Conservation (phyloP, 1,140 invertebrate genomes). For the Glossosoma conforme region DNA sequence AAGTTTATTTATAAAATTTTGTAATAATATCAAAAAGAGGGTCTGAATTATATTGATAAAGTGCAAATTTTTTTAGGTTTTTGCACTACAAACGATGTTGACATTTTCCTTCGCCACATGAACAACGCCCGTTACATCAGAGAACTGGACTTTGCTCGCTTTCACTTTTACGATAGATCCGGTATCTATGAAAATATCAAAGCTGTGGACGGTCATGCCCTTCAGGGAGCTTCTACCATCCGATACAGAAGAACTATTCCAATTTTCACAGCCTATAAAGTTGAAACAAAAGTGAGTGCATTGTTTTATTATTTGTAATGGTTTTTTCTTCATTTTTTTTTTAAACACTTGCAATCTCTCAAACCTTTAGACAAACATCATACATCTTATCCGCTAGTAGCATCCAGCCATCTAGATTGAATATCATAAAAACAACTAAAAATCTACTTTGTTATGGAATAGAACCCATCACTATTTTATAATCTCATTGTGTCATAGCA, state of each 20-base stretch:
- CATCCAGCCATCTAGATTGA: too few relatives aligned
- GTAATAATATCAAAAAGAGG: too few relatives aligned
- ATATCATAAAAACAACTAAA: too few relatives aligned
- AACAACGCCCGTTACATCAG: slow-evolving; percentile 80
- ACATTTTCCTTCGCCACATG: slow-evolving; percentile 76
- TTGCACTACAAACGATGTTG: slow-evolving; percentile 75
- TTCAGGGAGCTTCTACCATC: slow-evolving; percentile 70
- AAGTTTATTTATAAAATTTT: too few relatives aligned
- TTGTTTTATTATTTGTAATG: not conserved
- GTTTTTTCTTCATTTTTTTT: too few relatives aligned
- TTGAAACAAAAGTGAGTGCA: slow-evolving; percentile 61
- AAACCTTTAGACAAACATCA: too few relatives aligned
- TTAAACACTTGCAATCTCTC: too few relatives aligned
- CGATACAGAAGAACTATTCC: slow-evolving; percentile 71
- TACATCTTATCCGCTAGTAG: too few relatives aligned
- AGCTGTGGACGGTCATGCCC: slow-evolving; percentile 56
- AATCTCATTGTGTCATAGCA: too few relatives aligned
- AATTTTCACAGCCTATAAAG: slow-evolving; percentile 68
- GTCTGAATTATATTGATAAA: too few relatives aligned
- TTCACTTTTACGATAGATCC: slow-evolving; percentile 68
- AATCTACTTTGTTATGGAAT: too few relatives aligned
- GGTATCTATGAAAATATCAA: slow-evolving; percentile 61
- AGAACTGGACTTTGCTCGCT: slow-evolving; percentile 78
- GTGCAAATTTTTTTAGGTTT: slow-evolving; percentile 59
- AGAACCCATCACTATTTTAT: too few relatives aligned